A percentile compares a stretch with the other conserved stretches of the same genome.
These are phyloP conservation scores for Drosophila pandora DNA, from an alignment of 1,140 invertebrate genomes.

Conservation along the genomic window DNA sequence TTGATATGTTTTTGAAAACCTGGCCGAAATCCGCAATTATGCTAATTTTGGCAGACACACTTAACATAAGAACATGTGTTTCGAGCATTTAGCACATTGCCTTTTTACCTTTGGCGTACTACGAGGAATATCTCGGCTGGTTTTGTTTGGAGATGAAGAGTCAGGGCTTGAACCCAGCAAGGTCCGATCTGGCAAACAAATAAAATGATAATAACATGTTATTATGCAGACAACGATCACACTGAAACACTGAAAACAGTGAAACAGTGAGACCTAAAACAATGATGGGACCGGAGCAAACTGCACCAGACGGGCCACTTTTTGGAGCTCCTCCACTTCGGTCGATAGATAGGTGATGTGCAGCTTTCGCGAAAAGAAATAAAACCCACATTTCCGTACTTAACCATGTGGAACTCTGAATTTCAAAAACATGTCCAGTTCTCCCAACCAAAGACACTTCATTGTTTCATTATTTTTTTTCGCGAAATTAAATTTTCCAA, in stretches of 20 bases:
- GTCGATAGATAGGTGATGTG: constrained; percentile 39
- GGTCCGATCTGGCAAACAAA: constrained; percentile 65
- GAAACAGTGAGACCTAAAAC: constrained; percentile 47
- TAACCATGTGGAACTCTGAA: constrained; percentile 60
- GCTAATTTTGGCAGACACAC: constrained; percentile 44
- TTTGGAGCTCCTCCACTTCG: constrained; percentile 7
- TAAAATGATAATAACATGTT: constrained; percentile 78
- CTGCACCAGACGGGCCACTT: constrained; percentile 26
- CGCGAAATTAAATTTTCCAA: constrained; percentile 45
- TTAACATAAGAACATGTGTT: constrained; percentile 56
- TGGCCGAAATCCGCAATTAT: constrained; percentile 46
- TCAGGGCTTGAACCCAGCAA: constrained; percentile 20
- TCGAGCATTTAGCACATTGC: constrained; percentile 54
- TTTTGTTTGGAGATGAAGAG: constrained; percentile 5
- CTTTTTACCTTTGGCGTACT: constrained; percentile 18
- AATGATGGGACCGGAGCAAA: constrained; percentile 62
- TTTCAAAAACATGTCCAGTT: constrained; percentile 37
- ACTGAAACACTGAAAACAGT: constrained; percentile 25
- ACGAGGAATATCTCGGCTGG: constrained; percentile 5
- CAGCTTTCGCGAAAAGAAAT: constrained; percentile 38
- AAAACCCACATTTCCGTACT: constrained; percentile 60
- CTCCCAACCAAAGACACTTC: constrained; percentile 40
- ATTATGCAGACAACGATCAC: constrained; percentile 63
- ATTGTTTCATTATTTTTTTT: constrained; percentile 27
- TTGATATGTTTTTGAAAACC: constrained; percentile 21